phyloP scores from a whole-genome alignment of 1,140 invertebrate genomes.

The Bombus superbus region DNA sequence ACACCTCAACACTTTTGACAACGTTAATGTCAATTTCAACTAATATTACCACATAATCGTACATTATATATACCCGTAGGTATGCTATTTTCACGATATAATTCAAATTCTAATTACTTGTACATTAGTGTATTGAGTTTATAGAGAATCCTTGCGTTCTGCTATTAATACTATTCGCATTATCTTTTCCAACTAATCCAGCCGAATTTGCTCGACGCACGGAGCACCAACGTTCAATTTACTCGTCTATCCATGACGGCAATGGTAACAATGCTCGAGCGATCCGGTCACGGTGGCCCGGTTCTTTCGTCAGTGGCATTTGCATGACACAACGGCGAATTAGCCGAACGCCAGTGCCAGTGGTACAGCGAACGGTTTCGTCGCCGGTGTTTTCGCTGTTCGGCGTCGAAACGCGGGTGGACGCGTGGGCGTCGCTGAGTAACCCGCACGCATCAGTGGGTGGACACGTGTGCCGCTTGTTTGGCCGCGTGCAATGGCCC shows the following conservation, averaged over 20 bases:
- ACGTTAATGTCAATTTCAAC: no score
- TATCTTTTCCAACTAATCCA: no score
- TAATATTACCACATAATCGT: no score
- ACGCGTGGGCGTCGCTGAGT: conserved; percentile 36
- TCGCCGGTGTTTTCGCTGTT: conserved; percentile 29
- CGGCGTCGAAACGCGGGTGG: conserved; percentile 24
- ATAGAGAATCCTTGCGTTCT: no score
- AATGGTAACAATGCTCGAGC: no score
- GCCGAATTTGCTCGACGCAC: background rate
- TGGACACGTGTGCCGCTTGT: conserved; percentile 52
- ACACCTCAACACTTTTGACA: no score
- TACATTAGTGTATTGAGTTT: no score
- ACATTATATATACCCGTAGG: no score
- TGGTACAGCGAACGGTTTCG: conserved; percentile 21
- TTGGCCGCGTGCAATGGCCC: conserved; percentile 57
- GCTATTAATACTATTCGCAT: no score
- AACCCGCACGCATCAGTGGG: conserved; percentile 32
- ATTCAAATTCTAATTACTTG: no score
- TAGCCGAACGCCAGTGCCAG: background rate
- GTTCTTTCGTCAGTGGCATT: conserved; percentile 49
- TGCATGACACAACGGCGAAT: conserved; percentile 55
- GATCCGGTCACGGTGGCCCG: background rate
- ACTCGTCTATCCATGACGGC: no score
- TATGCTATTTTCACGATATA: no score
- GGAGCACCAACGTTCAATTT: background rate